phyloP scores from a whole-genome alignment of 53 echinoderm and acorn worm species.

The Luidia sarsii region DNA sequence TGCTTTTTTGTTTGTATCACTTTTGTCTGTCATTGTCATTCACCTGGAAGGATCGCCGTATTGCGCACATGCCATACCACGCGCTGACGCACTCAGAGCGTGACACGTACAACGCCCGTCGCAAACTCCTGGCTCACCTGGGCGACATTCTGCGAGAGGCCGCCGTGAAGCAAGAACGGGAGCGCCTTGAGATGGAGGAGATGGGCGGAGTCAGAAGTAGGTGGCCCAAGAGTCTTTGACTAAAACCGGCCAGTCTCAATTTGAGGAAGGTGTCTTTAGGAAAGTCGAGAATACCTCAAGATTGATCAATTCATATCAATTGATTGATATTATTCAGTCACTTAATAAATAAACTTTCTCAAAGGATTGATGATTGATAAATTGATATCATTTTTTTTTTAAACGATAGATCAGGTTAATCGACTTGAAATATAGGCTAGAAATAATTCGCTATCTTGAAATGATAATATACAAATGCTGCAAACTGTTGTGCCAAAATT shows the following conservation, averaged over 20 bases:
- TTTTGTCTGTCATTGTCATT: too few relatives aligned
- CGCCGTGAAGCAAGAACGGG: slow-evolving; percentile 76
- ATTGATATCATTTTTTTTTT: background rate
- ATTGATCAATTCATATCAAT: background rate
- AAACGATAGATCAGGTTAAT: too few relatives aligned
- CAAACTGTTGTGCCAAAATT: too few relatives aligned
- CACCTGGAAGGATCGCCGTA: slow-evolving; percentile 72
- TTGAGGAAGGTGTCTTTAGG: background rate
- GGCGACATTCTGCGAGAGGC: slow-evolving; percentile 91
- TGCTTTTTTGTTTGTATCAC: too few relatives aligned
- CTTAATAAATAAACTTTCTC: background rate
- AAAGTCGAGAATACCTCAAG: background rate
- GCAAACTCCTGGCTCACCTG: slow-evolving; percentile 88
- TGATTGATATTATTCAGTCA: background rate
- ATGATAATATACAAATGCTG: too few relatives aligned
- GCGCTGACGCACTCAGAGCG: slow-evolving; percentile 92
- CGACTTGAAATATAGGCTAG: too few relatives aligned
- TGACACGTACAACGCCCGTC: slow-evolving; percentile 94
- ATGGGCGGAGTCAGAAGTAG: slow-evolving; percentile 80
- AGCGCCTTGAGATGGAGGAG: slow-evolving; percentile 72
- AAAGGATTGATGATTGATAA: background rate
- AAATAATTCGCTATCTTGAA: too few relatives aligned
- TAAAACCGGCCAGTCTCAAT: background rate
- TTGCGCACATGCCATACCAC: slow-evolving; percentile 99
- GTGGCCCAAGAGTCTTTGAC: background rate